Evolutionary conservation across 1,140 invertebrate genomes (phyloP), one percentile per base, ranked within the genome.

Genomic region (Euwallacea similis): DNA sequence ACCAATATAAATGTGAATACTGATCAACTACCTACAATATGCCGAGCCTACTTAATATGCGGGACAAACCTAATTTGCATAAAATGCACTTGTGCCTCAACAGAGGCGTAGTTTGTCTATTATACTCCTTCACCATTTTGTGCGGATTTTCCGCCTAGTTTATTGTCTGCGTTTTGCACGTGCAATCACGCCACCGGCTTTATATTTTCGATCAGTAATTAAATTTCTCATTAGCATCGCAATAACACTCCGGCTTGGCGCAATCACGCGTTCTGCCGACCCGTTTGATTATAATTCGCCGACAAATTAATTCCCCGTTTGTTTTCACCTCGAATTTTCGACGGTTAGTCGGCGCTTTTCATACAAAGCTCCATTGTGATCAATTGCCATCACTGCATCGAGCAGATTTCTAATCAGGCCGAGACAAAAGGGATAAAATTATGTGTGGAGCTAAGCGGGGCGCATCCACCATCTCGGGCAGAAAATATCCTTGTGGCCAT

Each of bases 1-100:
- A 54, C 16, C 50, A 53, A 61, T 61, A 42, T 61, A 43, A 61
- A 61, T 10, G 47, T 42, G 44, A 64, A 64, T 64, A 64, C n/a
- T 50, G 50, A 64, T 64, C 33, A 43, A 61, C 59, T 43, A n/a
- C 59, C 59, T 53, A 54, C 50, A 61, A 61, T 61, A 43, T 44
- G 13, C 10, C 9, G 15, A 64, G 7, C 43, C 42, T n/a, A 50
- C 15, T 81, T 82, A n/a, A 64, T 15, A 64, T 16, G 8, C 21
- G 21, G 21, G 21, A 33, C 21, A 33, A 33, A 33, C 21, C 21
- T 33, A 33, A 33, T 33, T 33, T 33, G 21, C 21, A 33, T 33
- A 33, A 33, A 50, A 47, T 64, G 47, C 50, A 55, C 59, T 82
- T 42, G 59, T 61, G 42, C 55, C 55, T n/a, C 21, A 50, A 2